phyloP scores from a whole-genome alignment of 2,113 vertebrate species.

The Melanerpes aurifrons region DNA sequence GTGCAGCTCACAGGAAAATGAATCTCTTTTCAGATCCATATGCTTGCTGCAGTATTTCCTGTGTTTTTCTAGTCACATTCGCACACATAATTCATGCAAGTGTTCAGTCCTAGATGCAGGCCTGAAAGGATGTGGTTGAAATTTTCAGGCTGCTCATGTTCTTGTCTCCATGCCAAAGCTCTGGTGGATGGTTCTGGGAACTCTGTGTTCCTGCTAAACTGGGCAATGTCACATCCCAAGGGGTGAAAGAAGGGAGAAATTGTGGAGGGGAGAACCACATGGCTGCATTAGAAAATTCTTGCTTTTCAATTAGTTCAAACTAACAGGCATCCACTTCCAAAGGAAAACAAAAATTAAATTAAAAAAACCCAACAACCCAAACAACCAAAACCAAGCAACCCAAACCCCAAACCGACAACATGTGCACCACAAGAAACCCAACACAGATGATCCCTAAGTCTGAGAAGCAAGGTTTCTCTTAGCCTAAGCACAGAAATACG shows the following conservation, averaged over 20 bases:
- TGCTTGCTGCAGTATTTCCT: slow-evolving; percentile 51
- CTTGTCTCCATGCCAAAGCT: slow-evolving; percentile 64
- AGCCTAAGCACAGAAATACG: background rate
- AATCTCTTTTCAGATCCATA: slow-evolving; percentile 24
- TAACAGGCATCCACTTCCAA: background rate
- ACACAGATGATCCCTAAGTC: background rate
- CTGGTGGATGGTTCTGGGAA: slow-evolving; percentile 62
- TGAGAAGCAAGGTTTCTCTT: background rate
- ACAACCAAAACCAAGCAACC: no score
- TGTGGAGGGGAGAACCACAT: background rate
- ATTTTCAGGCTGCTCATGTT: slow-evolving; percentile 46
- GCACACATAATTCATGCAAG: slow-evolving; percentile 20
- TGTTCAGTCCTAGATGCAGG: background rate
- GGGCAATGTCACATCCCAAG: slow-evolving; percentile 24
- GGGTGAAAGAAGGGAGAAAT: slow-evolving; percentile 43
- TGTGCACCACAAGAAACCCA: background rate
- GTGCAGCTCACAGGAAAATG: background rate
- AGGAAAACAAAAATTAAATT: background rate
- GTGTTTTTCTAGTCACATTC: slow-evolving; percentile 51
- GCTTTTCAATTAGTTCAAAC: background rate
- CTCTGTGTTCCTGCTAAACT: slow-evolving; percentile 55
- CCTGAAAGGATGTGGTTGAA: slow-evolving; percentile 67
- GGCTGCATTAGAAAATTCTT: background rate
- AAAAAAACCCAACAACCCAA: no score
- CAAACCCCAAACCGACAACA: background rate